Base-by-base conservation (phyloP, 2,113 vertebrate genomes). In the Lichenostomus cassidix region DNA sequence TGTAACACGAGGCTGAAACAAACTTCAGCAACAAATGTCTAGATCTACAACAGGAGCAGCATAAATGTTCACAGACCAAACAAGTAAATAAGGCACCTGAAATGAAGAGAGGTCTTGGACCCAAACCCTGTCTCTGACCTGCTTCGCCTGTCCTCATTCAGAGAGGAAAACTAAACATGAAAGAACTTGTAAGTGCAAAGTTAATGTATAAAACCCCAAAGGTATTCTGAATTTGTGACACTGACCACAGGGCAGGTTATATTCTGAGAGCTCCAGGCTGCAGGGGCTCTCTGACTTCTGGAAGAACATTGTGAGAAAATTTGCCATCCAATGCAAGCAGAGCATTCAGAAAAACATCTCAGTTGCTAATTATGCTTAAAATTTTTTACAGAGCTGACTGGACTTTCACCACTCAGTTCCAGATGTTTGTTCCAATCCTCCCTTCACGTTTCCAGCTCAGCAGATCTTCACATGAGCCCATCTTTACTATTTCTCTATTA, bases 1-100 rank as follows among this genome's bases (percentile, higher is more conserved):
- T 3, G 23, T 37, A 77, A 56, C 25, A 10, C 0, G 3, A 84
- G 15, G 15, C 39, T 75, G 56, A 91, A 84, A 70, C 1, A 27
- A 73, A 78, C 31, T 67, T 47, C 35, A 67, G 58, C 60, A 81
- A 37, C 14, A 77, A 18, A 83, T 29, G 37, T 86, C 37, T 49
- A 68, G 9, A 47, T 44, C 27, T 47, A 17, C 27, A 64, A 2
- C 16, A 42, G 0, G 0, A 83, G 33, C 3, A 29, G 17, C 31
- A 60, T 3, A 70, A 70, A 70, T 3, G 50, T 10, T 7, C 29
- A 49, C 2, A 2, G 17, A 19, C 1, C 49, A 62, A 76, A 19
- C 35, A 47, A 46, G 24, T 9, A 65, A 62, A 79, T 28, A 68
- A 39, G 7, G 49, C 12, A 64, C 58, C 20, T 42, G 52, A 92